These are phyloP conservation scores for Serilophus lunatus DNA, from an alignment of 2,113 vertebrate species.

Conservation along the genomic window DNA sequence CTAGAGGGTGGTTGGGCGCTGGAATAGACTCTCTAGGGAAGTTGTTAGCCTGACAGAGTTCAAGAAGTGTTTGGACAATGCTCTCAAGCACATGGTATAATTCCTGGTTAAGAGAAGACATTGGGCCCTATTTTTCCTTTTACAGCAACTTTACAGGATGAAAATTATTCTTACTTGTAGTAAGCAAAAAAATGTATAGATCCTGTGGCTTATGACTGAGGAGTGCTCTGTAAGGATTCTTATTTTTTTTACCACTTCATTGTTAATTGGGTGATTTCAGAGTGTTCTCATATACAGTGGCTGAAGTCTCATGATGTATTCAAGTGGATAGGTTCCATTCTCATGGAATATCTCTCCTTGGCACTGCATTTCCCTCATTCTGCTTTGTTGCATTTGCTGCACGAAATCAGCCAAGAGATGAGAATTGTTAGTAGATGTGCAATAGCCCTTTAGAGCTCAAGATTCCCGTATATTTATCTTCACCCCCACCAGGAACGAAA, in stretches of 20 bases:
- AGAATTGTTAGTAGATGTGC: background rate
- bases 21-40: background rate
- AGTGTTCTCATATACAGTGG: background rate
- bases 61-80: background rate
- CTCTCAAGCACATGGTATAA: background rate
- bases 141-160: background rate
- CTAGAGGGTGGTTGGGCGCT: background rate
- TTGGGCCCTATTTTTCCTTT: background rate
- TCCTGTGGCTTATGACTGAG: background rate
- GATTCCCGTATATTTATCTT: background rate
- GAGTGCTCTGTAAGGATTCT: background rate
- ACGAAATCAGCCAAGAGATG: background rate
- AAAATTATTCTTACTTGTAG: background rate
- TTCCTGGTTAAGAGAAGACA: background rate
- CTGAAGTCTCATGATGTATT: background rate
- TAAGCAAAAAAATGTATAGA: background rate
- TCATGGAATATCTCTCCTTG: background rate
- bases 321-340: background rate
- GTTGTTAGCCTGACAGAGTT: background rate
- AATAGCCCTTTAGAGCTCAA: background rate
- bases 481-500: background rate
- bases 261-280: background rate
- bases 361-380: background rate
- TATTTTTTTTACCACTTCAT: background rate
- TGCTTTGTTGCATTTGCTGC: background rate